Evolutionary conservation across 2,888 invertebrate species (phyloP).

Genomic region (Brachyopa scutellaris): DNA sequence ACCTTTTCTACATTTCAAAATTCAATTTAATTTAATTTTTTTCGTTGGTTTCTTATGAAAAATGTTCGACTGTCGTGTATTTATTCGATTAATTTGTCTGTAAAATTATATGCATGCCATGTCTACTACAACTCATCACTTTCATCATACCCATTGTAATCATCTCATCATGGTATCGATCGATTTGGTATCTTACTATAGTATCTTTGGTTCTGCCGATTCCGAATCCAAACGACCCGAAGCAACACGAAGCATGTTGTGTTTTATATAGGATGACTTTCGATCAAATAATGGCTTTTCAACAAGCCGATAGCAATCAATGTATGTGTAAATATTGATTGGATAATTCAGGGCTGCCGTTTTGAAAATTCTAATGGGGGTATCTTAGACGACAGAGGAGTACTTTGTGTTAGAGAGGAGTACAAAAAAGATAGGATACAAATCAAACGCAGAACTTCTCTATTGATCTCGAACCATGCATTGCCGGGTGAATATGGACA

Average conservation of each 20-base stretch:
- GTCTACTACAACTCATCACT: constrained; percentile 11
- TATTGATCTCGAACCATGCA: too few relatives aligned
- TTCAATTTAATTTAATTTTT: constrained; percentile 6
- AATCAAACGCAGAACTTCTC: too few relatives aligned
- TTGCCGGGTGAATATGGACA: too few relatives aligned
- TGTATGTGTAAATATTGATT: constrained; percentile 32
- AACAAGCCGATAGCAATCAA: constrained; percentile 52
- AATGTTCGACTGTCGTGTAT: constrained; percentile 24
- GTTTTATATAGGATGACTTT: constrained; percentile 87
- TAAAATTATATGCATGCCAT: constrained; percentile 57
- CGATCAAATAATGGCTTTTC: constrained; percentile 70
- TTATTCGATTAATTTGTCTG: constrained; percentile 53
- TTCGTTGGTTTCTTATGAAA: background rate
- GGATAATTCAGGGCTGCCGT: too few relatives aligned
- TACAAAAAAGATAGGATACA: too few relatives aligned
- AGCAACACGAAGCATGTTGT: constrained; percentile 95
- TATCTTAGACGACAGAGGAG: too few relatives aligned
- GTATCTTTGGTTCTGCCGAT: constrained; percentile 86
- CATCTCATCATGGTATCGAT: constrained; percentile 36
- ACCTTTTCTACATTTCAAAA: constrained; percentile 18
- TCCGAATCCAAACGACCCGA: constrained; percentile 93
- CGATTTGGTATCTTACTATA: too few relatives aligned
- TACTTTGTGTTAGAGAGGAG: too few relatives aligned
- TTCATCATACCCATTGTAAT: constrained; percentile 42
- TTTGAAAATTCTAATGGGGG: too few relatives aligned